Percentiles rank a stretch among this genome's conserved stretches.
These are phyloP conservation scores for Abramis brama DNA, from an alignment of 2,113 vertebrate genomes.

Conservation along the genomic window DNA sequence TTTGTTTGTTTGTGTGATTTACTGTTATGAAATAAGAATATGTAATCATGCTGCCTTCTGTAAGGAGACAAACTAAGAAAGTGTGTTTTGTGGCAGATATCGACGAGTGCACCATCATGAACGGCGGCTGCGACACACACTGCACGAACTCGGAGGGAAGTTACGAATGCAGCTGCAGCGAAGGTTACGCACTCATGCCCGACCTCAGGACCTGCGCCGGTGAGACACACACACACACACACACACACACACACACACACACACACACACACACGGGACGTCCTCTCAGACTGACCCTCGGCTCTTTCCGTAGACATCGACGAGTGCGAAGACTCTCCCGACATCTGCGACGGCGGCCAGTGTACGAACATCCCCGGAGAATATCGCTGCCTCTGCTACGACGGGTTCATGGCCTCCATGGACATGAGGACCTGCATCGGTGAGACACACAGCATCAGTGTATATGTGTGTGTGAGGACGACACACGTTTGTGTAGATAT, in stretches of 20 bases:
- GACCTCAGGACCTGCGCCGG: constrained; percentile 88
- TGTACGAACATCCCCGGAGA: constrained; percentile 89
- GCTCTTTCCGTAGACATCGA: constrained; percentile 69
- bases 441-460: constrained; percentile 68
- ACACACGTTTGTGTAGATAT: too few species aligned
- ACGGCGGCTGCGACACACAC: constrained; percentile 87
- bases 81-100: constrained; percentile 68
- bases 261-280: background rate
- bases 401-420: constrained; percentile 88
- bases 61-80: too few species aligned
- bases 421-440: constrained; percentile 89
- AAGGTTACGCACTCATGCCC: constrained; percentile 87
- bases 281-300: background rate
- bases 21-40: too few species aligned
- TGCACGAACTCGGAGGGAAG: constrained; percentile 92
- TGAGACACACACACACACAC: constrained; percentile 57
- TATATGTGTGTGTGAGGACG: background rate
- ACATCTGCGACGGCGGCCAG: constrained; percentile 90
- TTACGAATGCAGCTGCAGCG: constrained; percentile 89
- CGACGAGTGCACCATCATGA: constrained; percentile 81
- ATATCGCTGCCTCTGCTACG: constrained; percentile 89
- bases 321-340: constrained; percentile 84
- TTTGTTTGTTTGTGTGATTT: too few species aligned
- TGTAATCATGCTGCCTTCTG: too few species aligned
- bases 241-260: background rate